Evolutionary conservation across 2,113 vertebrate species (phyloP).

Genomic region (Cromileptes altivelis): DNA sequence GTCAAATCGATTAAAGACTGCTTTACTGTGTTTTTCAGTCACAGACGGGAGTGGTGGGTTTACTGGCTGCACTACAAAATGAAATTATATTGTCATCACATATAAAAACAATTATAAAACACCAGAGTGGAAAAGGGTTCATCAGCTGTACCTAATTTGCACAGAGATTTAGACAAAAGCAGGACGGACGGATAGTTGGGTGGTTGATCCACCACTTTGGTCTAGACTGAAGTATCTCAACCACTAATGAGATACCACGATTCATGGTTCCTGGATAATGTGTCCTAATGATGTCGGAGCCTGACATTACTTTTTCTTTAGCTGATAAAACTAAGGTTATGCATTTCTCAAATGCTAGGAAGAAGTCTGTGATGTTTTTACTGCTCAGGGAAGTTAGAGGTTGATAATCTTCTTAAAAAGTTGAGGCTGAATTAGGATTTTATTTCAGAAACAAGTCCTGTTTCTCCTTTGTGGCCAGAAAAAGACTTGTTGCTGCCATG

Average conservation of each 20-base stretch:
- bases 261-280: not conserved
- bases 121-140: not conserved
- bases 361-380: too few species aligned
- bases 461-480: too few species aligned
- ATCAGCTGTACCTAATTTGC: not conserved
- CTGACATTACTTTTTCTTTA: not conserved
- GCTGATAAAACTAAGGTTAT: too few species aligned
- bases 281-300: not conserved
- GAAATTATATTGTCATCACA: not conserved
- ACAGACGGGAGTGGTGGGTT: slow-evolving; percentile 2
- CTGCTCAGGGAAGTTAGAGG: too few species aligned
- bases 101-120: not conserved
- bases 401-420: too few species aligned
- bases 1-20: slow-evolving; percentile 53
- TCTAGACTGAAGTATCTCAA: not conserved
- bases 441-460: too few species aligned
- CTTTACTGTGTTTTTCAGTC: slow-evolving; percentile 23
- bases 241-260: not conserved
- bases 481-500: too few species aligned
- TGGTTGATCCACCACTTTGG: not conserved
- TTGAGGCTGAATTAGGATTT: too few species aligned
- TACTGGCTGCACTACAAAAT: not conserved
- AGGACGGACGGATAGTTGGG: not conserved
- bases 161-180: not conserved
- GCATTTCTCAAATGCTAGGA: too few species aligned